Base-by-base conservation (phyloP, 1,140 invertebrate species). In the Bombus balteatus region DNA sequence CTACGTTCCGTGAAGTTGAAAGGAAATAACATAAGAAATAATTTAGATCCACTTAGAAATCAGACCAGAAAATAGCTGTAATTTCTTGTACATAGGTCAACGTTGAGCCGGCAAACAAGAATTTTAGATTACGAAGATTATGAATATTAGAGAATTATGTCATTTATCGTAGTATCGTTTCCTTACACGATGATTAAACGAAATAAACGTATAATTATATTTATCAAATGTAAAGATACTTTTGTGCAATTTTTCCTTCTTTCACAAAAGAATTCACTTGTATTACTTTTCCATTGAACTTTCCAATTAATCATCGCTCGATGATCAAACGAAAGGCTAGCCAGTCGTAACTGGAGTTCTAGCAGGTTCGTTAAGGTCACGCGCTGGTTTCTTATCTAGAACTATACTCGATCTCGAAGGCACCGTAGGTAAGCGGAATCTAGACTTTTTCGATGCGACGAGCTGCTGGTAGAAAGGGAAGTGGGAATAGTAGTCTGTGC, bases 391-490 rank as follows among this genome's bases (percentile, higher is more conserved):
- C 74, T 88, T 86, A 89, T 86, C 87, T 86, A 68, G 68, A 86
- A 83, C 66, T 68, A 68, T 88, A 79, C 83, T 72, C 59, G 84
- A 89, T 89, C 88, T 83, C 76, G 75, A 70, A 62, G 73, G 68
- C 73, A 68, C 84, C 72, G 84, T 89, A 89, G 81, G 78, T 59
- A 90, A 90, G 73, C 87, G 88, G 86, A 89, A 83, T 89, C 68
- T 47, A 66, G 71, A 84, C 34, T 83, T 90, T 90, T 89, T 90
- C 79, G 65, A 59, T 43, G 32, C 32, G n/a, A 25, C 59, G 66
- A 59, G 43, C 59, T 37, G 65, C 22, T 57, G 4, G 75, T 78
- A 84, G 86, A 84, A 76, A 80, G 76, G 70, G 75, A 80, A 81
- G 87, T 59, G 68, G 72, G 71, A 81, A 85, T 70, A 62, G 78